phyloP scores from a whole-genome alignment of 2,113 vertebrate genomes.

The Limnothrissa miodon region DNA sequence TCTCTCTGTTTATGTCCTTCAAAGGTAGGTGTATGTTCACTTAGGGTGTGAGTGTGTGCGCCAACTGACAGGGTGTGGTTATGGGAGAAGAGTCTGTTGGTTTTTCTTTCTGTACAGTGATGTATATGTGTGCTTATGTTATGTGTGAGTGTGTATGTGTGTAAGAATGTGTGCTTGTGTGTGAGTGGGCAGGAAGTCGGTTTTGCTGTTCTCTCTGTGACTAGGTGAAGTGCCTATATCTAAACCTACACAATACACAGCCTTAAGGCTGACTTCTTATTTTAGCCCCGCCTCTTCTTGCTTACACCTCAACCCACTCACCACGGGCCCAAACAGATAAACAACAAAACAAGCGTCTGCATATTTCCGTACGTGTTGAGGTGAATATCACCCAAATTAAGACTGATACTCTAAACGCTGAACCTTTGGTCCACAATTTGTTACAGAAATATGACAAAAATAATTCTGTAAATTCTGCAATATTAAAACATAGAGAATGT shows the following conservation, averaged over 20 bases:
- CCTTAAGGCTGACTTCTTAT: constrained; percentile 25
- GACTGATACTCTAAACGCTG: constrained; percentile 56
- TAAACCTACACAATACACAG: neutral
- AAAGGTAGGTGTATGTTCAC: constrained; percentile 16
- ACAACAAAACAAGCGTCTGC: constrained; percentile 49
- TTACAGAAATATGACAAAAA: constrained; percentile 74
- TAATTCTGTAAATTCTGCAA: constrained; percentile 68
- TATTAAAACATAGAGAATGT: constrained; percentile 78
- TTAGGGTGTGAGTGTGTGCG: neutral
- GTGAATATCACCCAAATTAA: constrained; percentile 63
- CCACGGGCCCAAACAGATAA: constrained; percentile 22
- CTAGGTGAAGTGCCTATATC: neutral
- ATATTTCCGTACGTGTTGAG: constrained; percentile 55
- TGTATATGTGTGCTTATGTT: neutral
- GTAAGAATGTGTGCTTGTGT: neutral
- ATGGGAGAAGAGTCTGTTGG: neutral
- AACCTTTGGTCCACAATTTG: constrained; percentile 77
- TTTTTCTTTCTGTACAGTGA: neutral
- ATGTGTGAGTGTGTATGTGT: too few species aligned
- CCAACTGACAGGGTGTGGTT: neutral
- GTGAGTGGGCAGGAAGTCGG: neutral
- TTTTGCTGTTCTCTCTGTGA: neutral
- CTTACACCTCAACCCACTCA: constrained; percentile 24
- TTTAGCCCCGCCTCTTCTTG: constrained; percentile 30
- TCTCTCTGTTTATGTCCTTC: constrained; percentile 2